Conservation (phyloP, 1,140 invertebrate species). For the Luehdorfia chinensis region DNA sequence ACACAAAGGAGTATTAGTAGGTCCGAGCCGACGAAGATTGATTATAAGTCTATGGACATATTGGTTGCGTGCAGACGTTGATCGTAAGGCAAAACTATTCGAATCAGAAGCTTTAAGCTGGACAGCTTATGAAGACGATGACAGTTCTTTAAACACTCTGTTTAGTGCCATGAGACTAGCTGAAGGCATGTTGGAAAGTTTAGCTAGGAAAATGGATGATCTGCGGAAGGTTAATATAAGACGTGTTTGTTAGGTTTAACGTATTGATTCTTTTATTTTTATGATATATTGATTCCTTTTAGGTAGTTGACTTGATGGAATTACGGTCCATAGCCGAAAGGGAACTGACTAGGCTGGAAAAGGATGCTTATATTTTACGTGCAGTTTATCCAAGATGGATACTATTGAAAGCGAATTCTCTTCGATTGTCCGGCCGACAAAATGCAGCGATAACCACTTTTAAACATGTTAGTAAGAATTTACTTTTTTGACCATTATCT, state of each 20-base stretch:
- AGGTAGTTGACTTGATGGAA: constrained; percentile 68
- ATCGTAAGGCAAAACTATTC: constrained; percentile 49
- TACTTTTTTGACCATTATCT: too few species aligned
- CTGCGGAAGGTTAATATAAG: constrained; percentile 48
- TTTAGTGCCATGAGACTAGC: constrained; percentile 56
- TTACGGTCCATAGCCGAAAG: constrained; percentile 58
- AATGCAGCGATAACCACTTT: constrained; percentile 30
- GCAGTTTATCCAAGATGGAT: constrained; percentile 50
- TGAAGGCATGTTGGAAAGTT: constrained; percentile 64
- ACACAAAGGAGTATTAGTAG: constrained; percentile 29
- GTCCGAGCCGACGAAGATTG: constrained; percentile 43
- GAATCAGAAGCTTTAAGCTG: constrained; percentile 57
- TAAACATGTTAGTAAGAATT: constrained; percentile 42
- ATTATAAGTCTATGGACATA: constrained; percentile 60
- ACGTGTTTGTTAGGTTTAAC: not conserved
- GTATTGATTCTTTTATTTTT: not conserved
- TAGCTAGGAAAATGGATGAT: constrained; percentile 63
- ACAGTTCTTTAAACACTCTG: constrained; percentile 40
- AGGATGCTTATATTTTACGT: constrained; percentile 39
- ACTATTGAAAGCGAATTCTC: constrained; percentile 47
- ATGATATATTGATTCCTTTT: constrained; percentile 16
- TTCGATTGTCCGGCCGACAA: constrained; percentile 44
- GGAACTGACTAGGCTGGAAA: constrained; percentile 49
- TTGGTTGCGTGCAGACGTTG: constrained; percentile 50
- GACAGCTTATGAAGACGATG: constrained; percentile 34